Evolutionary conservation across 2,113 vertebrate genomes (phyloP), one percentile per base, ranked within the genome.

Genomic region (Butorides virescens): DNA sequence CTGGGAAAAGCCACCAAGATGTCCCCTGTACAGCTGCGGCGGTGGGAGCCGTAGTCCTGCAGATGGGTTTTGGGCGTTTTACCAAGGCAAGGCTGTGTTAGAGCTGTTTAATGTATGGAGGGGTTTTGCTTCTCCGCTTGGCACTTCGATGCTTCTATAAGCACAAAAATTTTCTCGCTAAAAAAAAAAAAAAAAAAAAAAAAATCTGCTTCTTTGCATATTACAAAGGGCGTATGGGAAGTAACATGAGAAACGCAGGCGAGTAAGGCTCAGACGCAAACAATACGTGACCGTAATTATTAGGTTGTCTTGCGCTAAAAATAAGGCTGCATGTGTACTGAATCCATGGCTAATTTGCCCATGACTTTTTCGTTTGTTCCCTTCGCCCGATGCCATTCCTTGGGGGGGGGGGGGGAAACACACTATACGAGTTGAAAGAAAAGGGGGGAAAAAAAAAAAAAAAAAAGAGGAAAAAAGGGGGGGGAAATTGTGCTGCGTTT

Each of bases 401-500:
- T 20, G 1, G 22, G 0, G 14, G 46, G 1, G 22, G 0, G 14
- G 46, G 21, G 46, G 36, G 30, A 17, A 66, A 49, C 66, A 36
- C 50, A 8, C n/a, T 76, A 22, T 90, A 82, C 58, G 67, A 42
- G 63, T 17, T 9, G 80, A 71, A 65, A 46, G 37, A 71, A 65
- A 46, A 36, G 19, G 39, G 39, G 37, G 39, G 39, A 39, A 39
- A 39, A 39, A 39, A 39, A 42, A 42, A 13, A 13, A 42, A 42
- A 44, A 44, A 44, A 15, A 44, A 44, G 42, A 39, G 71, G 29
- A 30, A 6, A 52, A 20, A 29, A 46, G 7, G 7, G 19, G n/a
- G n/a, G 26, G 2, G 6, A 30, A 46, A 8, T 2, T 1, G 36
- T 0, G 79, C 37, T 42, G 72, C 36, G 0, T 68, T 32, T 2